phyloP scores from a whole-genome alignment of 2,888 invertebrate species.

The Drosophila dives region DNA sequence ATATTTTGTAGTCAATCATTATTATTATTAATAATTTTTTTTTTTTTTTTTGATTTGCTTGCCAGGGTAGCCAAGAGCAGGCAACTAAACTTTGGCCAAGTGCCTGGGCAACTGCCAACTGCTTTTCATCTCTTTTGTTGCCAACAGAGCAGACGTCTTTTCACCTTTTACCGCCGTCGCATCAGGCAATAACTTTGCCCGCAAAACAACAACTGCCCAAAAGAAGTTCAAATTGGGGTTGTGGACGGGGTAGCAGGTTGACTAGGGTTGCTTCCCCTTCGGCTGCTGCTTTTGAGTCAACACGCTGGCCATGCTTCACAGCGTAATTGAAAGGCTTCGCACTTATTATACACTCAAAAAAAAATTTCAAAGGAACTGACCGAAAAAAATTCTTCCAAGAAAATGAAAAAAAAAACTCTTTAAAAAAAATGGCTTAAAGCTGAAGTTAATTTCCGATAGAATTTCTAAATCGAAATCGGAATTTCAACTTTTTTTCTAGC shows the following conservation, averaged over 20 bases:
- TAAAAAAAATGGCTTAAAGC: too few species aligned
- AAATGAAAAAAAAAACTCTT: not conserved
- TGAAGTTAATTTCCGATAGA: not conserved
- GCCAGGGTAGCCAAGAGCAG: slow-evolving; percentile 46
- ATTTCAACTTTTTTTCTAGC: not conserved
- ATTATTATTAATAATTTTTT: not conserved
- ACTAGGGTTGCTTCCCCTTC: not conserved
- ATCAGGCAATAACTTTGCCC: slow-evolving; percentile 70
- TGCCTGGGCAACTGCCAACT: slow-evolving; percentile 44
- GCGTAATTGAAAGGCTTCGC: slow-evolving; percentile 70
- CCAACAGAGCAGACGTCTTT: slow-evolving; percentile 45
- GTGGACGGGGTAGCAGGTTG: not conserved
- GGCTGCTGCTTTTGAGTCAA: slow-evolving; percentile 25
- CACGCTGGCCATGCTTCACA: slow-evolving; percentile 71
- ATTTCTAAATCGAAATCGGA: not conserved
- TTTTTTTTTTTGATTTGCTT: slow-evolving; percentile 2
- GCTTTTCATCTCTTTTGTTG: slow-evolving; percentile 54
- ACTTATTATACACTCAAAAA: slow-evolving; percentile 3
- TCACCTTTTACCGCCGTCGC: slow-evolving; percentile 50
- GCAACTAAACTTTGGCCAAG: slow-evolving; percentile 75
- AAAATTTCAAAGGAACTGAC: not conserved
- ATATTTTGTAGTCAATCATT: not conserved
- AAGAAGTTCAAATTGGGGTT: slow-evolving; percentile 3
- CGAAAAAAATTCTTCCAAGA: not conserved
- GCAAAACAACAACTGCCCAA: slow-evolving; percentile 49